Evolutionary conservation across 2,888 invertebrate species (phyloP).

Genomic region (Carabus problematicus): DNA sequence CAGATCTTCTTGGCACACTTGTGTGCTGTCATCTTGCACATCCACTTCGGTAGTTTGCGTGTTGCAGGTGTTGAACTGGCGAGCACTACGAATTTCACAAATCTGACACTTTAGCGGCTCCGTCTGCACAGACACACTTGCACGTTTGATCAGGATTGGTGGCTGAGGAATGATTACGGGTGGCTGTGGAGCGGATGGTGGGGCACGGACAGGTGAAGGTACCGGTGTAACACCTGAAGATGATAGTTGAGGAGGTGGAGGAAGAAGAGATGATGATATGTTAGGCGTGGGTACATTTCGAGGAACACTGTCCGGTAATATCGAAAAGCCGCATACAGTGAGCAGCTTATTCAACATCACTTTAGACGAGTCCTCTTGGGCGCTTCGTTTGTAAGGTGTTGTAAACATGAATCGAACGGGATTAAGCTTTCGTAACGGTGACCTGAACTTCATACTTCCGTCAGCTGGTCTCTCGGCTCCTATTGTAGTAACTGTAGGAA

Average conservation of each 20-base stretch:
- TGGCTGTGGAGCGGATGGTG: background rate
- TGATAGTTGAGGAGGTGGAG: constrained; percentile 12
- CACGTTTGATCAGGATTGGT: constrained; percentile 23
- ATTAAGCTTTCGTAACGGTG: constrained; percentile 50
- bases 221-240: constrained; percentile 21
- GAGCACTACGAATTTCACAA: constrained; percentile 52
- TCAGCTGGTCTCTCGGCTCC: constrained; percentile 44
- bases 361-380: constrained; percentile 43
- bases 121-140: constrained; percentile 47
- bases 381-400: constrained; percentile 44
- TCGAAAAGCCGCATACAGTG: constrained; percentile 37
- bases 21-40: constrained; percentile 52
- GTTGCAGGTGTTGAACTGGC: constrained; percentile 46
- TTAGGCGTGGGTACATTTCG: background rate
- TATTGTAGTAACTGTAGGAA: constrained; percentile 45
- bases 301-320: background rate
- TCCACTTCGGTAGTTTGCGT: constrained; percentile 44
- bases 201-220: constrained; percentile 7
- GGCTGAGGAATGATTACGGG: constrained; percentile 23
- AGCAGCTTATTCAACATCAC: constrained; percentile 46
- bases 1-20: constrained; percentile 55
- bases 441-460: constrained; percentile 45
- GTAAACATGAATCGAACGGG: constrained; percentile 49
- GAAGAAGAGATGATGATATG: background rate
- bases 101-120: constrained; percentile 51